Base-by-base conservation (phyloP, 2,888 invertebrate genomes). In the Odontomyia ornata region DNA sequence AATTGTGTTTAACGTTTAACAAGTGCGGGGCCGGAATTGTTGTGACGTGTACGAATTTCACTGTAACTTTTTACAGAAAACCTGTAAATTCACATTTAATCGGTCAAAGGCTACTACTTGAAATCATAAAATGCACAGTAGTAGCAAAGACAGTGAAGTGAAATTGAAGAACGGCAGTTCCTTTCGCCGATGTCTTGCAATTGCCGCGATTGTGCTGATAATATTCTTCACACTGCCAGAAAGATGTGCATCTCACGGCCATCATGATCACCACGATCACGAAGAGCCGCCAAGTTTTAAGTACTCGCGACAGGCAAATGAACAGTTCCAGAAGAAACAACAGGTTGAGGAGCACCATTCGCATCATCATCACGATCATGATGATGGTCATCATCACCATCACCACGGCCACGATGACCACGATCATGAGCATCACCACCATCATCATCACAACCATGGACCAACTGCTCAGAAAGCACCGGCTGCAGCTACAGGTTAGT, bases 261-360 rank as follows among this genome's bases (percentile, higher is more conserved):
- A 89, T 67, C 82, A 84, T 43, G 88, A 88, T 81, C 87, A 52
- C 13, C 52, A 52, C 18, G 78, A 75, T 47, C 73, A 52, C 11
- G 88, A 90, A 80, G 91, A 92, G 82, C 87, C 91, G 72, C 91
- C 96, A 23, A 90, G 93, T 75, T 96, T 91, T 84, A 97, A 96
- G 87, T 97, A 97, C 86, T 93, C 95, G 36, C 88, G 89, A 83
- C 88, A 91, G 83, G 96, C 93, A 0, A 92, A 92, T 82, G 87
- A 85, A 76, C 80, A 81, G 27, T 79, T 82, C 28, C 76, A 81
- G 27, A 76, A 78, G 56, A 77, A 81, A 21, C 76, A 56, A 52
- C 25, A 64, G 28, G 28, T 9, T 2, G 15, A 3, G 15, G 21
- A 28, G n/a, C 27, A 81, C n/a, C 82, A 83, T 73, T 76, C 75